A percentile compares a stretch with the other conserved stretches of the same genome.
phyloP scores from a whole-genome alignment of 1,140 invertebrate species.

The Bombus balteatus region DNA sequence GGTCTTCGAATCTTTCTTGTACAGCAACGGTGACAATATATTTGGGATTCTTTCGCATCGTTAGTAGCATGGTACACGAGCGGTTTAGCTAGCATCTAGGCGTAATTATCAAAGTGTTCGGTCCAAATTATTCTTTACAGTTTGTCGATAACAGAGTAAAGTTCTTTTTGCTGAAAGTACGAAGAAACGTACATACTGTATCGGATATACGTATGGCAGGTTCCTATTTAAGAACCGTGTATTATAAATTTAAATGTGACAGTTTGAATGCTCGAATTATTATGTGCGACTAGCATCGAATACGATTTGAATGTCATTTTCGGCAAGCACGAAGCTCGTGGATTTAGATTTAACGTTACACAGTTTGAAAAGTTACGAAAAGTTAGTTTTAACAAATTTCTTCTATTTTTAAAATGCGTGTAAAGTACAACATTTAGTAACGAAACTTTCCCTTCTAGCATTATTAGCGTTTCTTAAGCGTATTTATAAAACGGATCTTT shows the following conservation, averaged over 20 bases:
- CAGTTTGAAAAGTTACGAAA: neutral
- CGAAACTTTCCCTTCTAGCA: too few relatives aligned
- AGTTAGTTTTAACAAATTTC: neutral
- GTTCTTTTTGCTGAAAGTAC: neutral
- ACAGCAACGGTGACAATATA: constrained; percentile 46
- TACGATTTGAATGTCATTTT: neutral
- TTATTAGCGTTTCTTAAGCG: neutral
- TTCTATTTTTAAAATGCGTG: neutral
- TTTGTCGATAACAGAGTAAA: neutral
- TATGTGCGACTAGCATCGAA: neutral
- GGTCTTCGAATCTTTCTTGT: constrained; percentile 30
- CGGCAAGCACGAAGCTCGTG: neutral
- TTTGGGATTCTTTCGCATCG: neutral
- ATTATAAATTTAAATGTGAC: neutral
- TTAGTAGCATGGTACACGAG: neutral
- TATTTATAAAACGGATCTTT: constrained; percentile 3
- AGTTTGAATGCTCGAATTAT: neutral
- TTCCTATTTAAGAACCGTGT: constrained; percentile 9
- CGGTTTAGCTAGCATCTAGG: too few relatives aligned
- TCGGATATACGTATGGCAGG: constrained; percentile 12
- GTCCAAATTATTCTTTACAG: neutral
- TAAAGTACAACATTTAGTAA: too few relatives aligned
- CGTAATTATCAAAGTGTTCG: neutral
- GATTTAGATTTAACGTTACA: neutral
- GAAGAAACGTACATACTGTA: neutral